Evolutionary conservation across 2,797 vertebrate species (phyloP), one percentile per base, ranked within the genome.

Genomic region (Phaenicophaeus curvirostris): DNA sequence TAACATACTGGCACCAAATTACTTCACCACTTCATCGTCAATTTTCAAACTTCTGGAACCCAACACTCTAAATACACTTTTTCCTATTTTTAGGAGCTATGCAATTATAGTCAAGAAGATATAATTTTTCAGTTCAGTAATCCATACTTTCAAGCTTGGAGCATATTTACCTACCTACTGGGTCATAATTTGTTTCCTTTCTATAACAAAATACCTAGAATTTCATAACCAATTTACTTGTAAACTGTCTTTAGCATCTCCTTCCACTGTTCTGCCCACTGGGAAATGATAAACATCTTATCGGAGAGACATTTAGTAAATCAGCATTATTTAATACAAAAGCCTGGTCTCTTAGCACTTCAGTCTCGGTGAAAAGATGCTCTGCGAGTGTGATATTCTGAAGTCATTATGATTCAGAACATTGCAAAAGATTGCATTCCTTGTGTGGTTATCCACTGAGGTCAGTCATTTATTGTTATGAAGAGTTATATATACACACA

Each of bases 51-150:
- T 84, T 66, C 72, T 85, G 72, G 76, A 94, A 89, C 4, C 1
- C 65, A 78, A 18, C 39, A 28, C 23, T 87, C n/a, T 35, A 77
- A 85, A 89, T 25, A 85, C 18, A 37, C 25, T 87, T 85, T 68
- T 37, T 77, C n/a, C 76, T 95, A 75, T 92, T 93, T 96, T 92
- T 93, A 84, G 73, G 42, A 42, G 3, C 50, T 69, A 11, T 83
- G 82, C 51, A 95, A 92, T 95, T 95, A 95, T 55, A 92, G 72
- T 66, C 51, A 83, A 80, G 75, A 80, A 94, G 89, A 95, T 75
- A 87, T 3, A 89, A 94, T 94, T 96, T 95, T 93, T 94, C 91
- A 93, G 93, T 83, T 95, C 93, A 87, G 58, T 91, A 96, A 94
- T 61, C 87, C 87, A 81, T 78, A 81, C 44, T 94, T 87, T 59